A percentile compares a stretch with the other conserved stretches of the same genome.
phyloP scores from a whole-genome alignment of 2,797 vertebrate genomes.

The Ficedula albicollis region DNA sequence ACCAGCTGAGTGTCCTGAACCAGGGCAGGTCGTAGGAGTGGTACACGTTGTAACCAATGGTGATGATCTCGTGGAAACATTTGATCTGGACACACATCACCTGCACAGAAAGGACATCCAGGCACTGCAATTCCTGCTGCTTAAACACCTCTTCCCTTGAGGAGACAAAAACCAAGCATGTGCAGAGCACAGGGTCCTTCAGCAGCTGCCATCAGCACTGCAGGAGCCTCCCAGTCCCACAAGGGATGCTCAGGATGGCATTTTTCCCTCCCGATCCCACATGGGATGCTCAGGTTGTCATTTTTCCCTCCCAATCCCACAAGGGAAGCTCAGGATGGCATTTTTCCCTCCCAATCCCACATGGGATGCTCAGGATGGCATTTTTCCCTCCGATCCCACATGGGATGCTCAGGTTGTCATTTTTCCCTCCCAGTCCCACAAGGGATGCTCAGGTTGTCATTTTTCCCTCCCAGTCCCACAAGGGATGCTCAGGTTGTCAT shows the following conservation, averaged over 20 bases:
- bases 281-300: background rate
- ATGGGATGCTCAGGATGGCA: accelerated
- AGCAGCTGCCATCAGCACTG: background rate
- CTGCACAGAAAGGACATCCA: constrained; percentile 64
- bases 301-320: background rate
- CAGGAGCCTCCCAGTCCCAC: background rate
- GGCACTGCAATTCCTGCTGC: background rate
- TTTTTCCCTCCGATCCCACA: background rate
- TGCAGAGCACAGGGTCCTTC: background rate
- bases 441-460: background rate
- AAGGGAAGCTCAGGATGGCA: background rate
- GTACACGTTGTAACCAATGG: constrained; percentile 96
- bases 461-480: background rate
- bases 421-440: background rate
- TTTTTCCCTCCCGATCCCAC: background rate
- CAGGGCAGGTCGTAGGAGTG: constrained; percentile 94
- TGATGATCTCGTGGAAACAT: constrained; percentile 99
- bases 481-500: background rate
- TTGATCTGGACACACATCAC: constrained; percentile 98
- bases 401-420: background rate
- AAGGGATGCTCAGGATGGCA: too few relatives aligned
- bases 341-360: accelerated
- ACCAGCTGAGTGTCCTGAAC: constrained; percentile 98
- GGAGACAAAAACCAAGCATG: accelerated
- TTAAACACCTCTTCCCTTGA: background rate